Evolutionary conservation across 2,888 invertebrate genomes (phyloP).

Genomic region (Perizoma flavofasciatum): DNA sequence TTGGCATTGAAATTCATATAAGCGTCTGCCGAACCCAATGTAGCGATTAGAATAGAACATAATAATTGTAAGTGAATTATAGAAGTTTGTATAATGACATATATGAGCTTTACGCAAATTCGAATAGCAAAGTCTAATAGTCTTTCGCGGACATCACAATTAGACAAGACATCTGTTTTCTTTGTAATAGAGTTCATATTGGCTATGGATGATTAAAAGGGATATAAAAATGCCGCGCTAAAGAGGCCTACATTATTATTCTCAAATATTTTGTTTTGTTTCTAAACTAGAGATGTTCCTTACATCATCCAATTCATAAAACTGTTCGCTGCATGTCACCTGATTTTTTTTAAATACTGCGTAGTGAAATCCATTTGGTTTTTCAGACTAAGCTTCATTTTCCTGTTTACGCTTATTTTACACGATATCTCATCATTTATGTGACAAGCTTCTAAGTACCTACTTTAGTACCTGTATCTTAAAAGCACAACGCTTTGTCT

Average conservation of each 20-base stretch:
- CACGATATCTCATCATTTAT: slow-evolving; percentile 4
- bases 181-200: no score
- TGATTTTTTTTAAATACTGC: slow-evolving; percentile 7
- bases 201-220: no score
- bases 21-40: slow-evolving; percentile 29
- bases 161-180: no score
- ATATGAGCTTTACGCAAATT: slow-evolving; percentile 17
- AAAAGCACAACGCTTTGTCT: slow-evolving; percentile 1
- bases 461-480: background rate
- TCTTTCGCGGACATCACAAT: no score
- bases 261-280: no score
- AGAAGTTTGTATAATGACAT: slow-evolving; percentile 20
- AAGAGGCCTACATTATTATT: no score
- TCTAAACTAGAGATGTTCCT: background rate
- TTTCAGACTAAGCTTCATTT: slow-evolving; percentile 27
- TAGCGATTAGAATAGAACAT: slow-evolving; percentile 28
- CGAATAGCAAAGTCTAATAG: background rate
- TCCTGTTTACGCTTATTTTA: slow-evolving; percentile 24
- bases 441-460: slow-evolving; percentile 1
- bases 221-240: no score
- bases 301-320: background rate
- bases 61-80: slow-evolving; percentile 19
- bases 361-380: slow-evolving; percentile 4
- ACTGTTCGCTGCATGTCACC: slow-evolving; percentile 13
- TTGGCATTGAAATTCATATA: slow-evolving; percentile 33